Conservation (phyloP, 1,140 invertebrate species). For the Ceratoteleas bidentatus region DNA sequence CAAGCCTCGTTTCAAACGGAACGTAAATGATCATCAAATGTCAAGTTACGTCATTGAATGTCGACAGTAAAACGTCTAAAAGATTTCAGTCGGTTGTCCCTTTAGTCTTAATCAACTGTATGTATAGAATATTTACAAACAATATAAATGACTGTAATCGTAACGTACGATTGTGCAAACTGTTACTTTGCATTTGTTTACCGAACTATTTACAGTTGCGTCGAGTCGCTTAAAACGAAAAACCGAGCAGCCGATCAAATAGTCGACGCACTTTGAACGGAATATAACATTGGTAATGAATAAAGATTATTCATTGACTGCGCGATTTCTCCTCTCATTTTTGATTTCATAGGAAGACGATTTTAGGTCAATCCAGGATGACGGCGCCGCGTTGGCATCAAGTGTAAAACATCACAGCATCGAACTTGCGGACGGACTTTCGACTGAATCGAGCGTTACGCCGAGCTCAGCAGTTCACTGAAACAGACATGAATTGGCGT, state of each 20-base stretch:
- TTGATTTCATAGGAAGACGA: slow-evolving; percentile 47
- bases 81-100: slow-evolving; percentile 41
- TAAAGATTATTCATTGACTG: slow-evolving; percentile 4
- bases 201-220: slow-evolving; percentile 40
- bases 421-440: slow-evolving; percentile 75
- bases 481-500: slow-evolving; percentile 44
- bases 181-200: slow-evolving; percentile 15
- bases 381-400: slow-evolving; percentile 25
- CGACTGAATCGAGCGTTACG: slow-evolving; percentile 68
- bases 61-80: slow-evolving; percentile 7
- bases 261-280: slow-evolving; percentile 5
- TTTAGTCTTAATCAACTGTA: slow-evolving; percentile 32
- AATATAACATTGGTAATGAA: slow-evolving; percentile 1
- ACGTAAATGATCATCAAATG: slow-evolving; percentile 15
- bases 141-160: slow-evolving; percentile 38
- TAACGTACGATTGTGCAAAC: slow-evolving; percentile 24
- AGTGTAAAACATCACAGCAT: slow-evolving; percentile 78
- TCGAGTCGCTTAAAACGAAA: slow-evolving; percentile 14
- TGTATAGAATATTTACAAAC: slow-evolving; percentile 45
- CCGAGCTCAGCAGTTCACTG: slow-evolving; percentile 80
- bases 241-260: slow-evolving; percentile 16
- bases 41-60: slow-evolving; percentile 14
- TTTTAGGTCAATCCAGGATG: slow-evolving; percentile 15
- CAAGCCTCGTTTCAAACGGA: background rate
- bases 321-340: slow-evolving; percentile 30